A percentile compares a stretch with the other conserved stretches of the same genome.
Conservation (phyloP, 2,113 vertebrate genomes). For the Thamnaconus septentrionalis region DNA sequence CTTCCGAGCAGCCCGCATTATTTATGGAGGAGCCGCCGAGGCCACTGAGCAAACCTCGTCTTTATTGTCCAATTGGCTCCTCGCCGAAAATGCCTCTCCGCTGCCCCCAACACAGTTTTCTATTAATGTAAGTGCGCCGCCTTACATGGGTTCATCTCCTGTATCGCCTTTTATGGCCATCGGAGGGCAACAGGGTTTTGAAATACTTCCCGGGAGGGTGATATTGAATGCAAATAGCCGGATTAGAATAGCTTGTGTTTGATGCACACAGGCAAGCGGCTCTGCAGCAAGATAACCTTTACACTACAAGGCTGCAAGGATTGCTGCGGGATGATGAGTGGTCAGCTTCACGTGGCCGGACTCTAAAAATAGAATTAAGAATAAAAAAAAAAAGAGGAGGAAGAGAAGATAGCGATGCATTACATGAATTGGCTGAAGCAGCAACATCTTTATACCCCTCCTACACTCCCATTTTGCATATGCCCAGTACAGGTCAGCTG, state of each 20-base stretch:
- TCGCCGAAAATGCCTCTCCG: slow-evolving; percentile 29
- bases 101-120: slow-evolving; percentile 11
- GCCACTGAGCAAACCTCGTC: slow-evolving; percentile 35
- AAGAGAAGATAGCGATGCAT: no score
- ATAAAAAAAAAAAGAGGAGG: not conserved
- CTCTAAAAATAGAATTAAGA: not conserved
- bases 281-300: slow-evolving; percentile 4
- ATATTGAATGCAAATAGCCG: slow-evolving; percentile 17
- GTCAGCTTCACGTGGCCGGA: no score
- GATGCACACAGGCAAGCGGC: not conserved
- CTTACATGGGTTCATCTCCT: no score
- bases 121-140: no score
- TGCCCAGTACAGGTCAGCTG: slow-evolving; percentile 38
- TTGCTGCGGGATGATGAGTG: no score
- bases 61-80: slow-evolving; percentile 44
- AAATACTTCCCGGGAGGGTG: not conserved
- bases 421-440: no score
- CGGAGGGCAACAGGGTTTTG: slow-evolving; percentile 19
- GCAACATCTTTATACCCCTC: not conserved
- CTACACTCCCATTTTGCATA: not conserved
- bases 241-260: slow-evolving; percentile 21
- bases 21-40: slow-evolving; percentile 45
- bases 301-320: not conserved
- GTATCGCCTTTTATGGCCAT: no score
- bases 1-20: slow-evolving; percentile 47